A percentile compares a stretch with the other conserved stretches of the same genome.
These are phyloP conservation scores for Diphyllodes magnificus DNA, from an alignment of 2,113 vertebrate species.

Conservation along the genomic window DNA sequence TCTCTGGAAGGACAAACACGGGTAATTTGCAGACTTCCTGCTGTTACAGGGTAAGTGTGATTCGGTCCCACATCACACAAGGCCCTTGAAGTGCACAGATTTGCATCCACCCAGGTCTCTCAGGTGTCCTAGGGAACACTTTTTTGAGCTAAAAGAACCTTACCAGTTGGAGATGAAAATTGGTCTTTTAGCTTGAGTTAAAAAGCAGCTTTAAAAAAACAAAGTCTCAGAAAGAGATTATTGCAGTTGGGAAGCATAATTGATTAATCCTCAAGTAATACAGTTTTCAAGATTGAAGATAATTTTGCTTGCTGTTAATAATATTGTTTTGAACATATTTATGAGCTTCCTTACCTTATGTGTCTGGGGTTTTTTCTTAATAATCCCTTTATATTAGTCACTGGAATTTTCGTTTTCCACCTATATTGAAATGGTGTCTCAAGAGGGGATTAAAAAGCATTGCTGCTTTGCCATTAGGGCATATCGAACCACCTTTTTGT, in stretches of 20 bases:
- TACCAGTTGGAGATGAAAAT: neutral
- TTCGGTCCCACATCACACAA: accelerated
- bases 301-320: neutral
- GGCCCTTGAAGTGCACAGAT: neutral
- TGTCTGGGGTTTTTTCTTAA: neutral
- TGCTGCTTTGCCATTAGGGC: neutral
- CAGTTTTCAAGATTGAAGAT: neutral
- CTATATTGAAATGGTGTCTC: neutral
- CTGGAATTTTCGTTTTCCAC: neutral
- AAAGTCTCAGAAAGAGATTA: neutral
- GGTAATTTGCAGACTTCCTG: neutral
- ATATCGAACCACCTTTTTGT: accelerated
- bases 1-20: neutral
- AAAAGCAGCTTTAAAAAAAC: neutral
- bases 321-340: neutral
- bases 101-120: neutral
- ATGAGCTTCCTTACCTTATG: neutral
- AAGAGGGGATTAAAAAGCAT: neutral
- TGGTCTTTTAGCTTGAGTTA: neutral
- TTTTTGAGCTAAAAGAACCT: neutral
- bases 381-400: neutral
- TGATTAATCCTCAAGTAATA: neutral
- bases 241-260: neutral
- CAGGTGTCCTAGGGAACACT: neutral
- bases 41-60: neutral